These are phyloP conservation scores for Apeltes quadracus DNA, from an alignment of 2,113 vertebrate genomes.

Conservation along the genomic window DNA sequence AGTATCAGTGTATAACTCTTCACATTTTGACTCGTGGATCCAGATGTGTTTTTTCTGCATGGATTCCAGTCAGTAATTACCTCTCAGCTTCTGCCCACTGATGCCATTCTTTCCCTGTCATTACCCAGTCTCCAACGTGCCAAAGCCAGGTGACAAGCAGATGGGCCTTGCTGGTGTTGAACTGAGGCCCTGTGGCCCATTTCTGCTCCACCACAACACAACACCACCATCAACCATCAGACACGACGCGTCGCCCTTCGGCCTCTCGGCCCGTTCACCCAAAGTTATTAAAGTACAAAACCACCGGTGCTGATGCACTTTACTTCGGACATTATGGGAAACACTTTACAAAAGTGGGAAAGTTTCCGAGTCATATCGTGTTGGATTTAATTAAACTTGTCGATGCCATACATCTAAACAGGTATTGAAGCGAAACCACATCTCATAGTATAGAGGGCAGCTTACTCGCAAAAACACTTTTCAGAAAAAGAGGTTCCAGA, in stretches of 20 bases:
- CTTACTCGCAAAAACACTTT: not conserved
- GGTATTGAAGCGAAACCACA: not conserved
- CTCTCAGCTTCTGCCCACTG: conserved; percentile 75
- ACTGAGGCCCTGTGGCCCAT: conserved; percentile 54
- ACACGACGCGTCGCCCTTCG: conserved; percentile 28
- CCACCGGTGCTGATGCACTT: not conserved
- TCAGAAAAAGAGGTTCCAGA: not conserved
- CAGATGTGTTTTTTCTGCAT: conserved; percentile 87
- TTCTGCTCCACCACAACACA: conserved; percentile 47
- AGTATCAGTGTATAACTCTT: conserved; percentile 52
- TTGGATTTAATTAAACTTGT: not conserved
- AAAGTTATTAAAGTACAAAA: conserved; percentile 26
- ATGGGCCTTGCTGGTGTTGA: conserved; percentile 80
- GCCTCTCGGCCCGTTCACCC: conserved; percentile 24
- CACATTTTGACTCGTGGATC: conserved; percentile 74
- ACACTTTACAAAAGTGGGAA: conserved; percentile 7
- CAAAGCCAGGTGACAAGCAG: conserved; percentile 84
- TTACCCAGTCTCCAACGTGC: conserved; percentile 81
- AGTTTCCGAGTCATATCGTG: not conserved
- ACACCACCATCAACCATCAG: conserved; percentile 30
- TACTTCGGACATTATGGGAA: conserved; percentile 6
- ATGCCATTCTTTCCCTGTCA: conserved; percentile 84
- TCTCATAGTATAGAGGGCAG: not conserved
- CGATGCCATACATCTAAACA: conserved; percentile 1
- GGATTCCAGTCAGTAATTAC: conserved; percentile 84